A percentile compares a stretch with the other conserved stretches of the same genome.
These are phyloP conservation scores for Hydraecia micacea DNA, from an alignment of 2,888 invertebrate genomes.

Conservation along the genomic window DNA sequence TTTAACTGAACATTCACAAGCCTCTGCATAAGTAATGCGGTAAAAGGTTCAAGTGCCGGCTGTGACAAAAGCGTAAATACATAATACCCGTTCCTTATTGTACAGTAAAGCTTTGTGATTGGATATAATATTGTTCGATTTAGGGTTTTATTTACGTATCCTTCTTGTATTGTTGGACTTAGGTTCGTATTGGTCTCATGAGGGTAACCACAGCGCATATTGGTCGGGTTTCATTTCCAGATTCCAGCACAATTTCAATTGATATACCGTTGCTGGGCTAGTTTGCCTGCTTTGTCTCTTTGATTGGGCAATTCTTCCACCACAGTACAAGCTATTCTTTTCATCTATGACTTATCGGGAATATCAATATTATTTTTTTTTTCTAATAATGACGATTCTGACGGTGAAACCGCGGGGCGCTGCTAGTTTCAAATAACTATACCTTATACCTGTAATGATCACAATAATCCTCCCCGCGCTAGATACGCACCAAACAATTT, in stretches of 20 bases:
- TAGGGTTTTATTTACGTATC: constrained; percentile 7
- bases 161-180: too few relatives aligned
- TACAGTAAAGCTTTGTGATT: constrained; percentile 25
- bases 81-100: constrained; percentile 39
- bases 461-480: not conserved
- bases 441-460: constrained; percentile 3
- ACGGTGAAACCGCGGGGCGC: too few relatives aligned
- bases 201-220: not conserved
- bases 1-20: constrained; percentile 45
- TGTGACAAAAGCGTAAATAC: constrained; percentile 46
- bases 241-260: not conserved
- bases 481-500: constrained; percentile 24
- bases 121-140: constrained; percentile 31
- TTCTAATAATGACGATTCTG: not conserved
- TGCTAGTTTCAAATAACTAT: not conserved
- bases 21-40: constrained; percentile 52
- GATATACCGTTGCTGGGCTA: too few relatives aligned
- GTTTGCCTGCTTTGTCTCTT: too few relatives aligned
- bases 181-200: not conserved
- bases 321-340: not conserved
- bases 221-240: not conserved
- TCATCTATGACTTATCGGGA: not conserved
- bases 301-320: too few relatives aligned
- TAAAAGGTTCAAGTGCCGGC: constrained; percentile 37
- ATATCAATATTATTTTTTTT: not conserved